Evolutionary conservation across 1,140 invertebrate genomes (phyloP), one percentile per base, ranked within the genome.

Genomic region (Melipona quadrifasciata): DNA sequence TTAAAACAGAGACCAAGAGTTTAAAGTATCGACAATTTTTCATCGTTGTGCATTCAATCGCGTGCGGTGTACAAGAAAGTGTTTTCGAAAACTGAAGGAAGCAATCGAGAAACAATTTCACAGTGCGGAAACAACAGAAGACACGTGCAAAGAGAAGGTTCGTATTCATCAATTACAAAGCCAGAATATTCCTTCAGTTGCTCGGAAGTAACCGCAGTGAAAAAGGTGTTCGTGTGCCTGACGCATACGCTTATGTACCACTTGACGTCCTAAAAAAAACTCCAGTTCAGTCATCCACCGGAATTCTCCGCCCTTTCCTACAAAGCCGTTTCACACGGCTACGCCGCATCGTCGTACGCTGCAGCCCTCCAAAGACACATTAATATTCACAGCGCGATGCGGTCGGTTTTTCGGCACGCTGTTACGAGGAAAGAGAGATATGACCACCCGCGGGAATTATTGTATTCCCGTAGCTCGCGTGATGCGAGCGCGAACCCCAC

Each of bases 351-450:
- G 86, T 87, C 86, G 39, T 47, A 47, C 39, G 1, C 2, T 8
- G 87, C 89, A 67, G 19, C 76, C 90, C 89, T 88, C 87, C 85
- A 83, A 90, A 87, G 86, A 80, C 88, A 92, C 91, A 92, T 93
- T 94, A 93, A 93, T 93, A 94, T 94, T 94, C 93, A 92, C 90
- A 82, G 88, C 86, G 90, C 87, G 90, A 92, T 88, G 91, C 86
- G 86, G 91, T 86, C 92, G 90, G 92, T 94, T 94, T 94, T 93
- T 93, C 92, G 87, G 91, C 90, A 91, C 92, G 92, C 87, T 92
- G 92, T 91, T 91, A 91, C 93, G 84, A 84, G 85, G 91, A 93
- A 93, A 92, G 92, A 92, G 92, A 93, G 93, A 93, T 93, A 92
- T 92, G 91, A 90, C 88, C 86, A 74, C 92, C 87, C 87, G 73